Conservation (phyloP, 1,140 invertebrate species). For the Ceratina japonica region DNA sequence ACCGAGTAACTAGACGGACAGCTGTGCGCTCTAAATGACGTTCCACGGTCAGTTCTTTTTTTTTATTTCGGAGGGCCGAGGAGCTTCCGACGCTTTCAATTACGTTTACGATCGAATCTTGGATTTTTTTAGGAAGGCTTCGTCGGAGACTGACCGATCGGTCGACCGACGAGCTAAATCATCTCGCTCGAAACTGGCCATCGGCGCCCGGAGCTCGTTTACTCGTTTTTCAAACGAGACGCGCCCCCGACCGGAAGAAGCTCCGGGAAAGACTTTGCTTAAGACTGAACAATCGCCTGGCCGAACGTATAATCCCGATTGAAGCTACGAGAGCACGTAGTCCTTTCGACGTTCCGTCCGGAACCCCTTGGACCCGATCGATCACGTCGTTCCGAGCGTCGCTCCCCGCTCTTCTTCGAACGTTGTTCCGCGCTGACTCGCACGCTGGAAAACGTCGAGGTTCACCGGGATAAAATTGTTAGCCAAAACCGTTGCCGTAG, state of each 20-base stretch:
- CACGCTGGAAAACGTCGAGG: slow-evolving; percentile 23
- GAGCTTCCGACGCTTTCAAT: background rate
- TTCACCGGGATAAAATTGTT: slow-evolving; percentile 21
- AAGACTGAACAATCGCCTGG: slow-evolving; percentile 51
- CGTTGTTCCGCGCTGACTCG: slow-evolving; percentile 7
- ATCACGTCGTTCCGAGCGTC: background rate
- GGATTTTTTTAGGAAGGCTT: too few relatives aligned
- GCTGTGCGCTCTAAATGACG: background rate
- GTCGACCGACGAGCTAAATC: too few relatives aligned
- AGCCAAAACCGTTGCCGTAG: slow-evolving; percentile 9
- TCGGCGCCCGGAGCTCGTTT: background rate
- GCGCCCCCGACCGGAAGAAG: background rate
- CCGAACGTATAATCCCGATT: slow-evolving; percentile 40
- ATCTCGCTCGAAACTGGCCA: too few relatives aligned
- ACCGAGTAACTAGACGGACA: slow-evolving; percentile 37
- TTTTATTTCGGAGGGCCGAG: background rate
- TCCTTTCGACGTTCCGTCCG: slow-evolving; percentile 1
- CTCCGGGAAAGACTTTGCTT: slow-evolving; percentile 27
- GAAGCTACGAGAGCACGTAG: slow-evolving; percentile 44
- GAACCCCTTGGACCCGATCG: background rate
- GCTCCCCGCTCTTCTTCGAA: background rate
- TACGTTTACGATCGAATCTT: too few relatives aligned
- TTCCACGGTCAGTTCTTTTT: background rate
- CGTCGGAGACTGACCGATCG: too few relatives aligned
- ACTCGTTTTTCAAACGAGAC: background rate